Base-by-base conservation (phyloP, 2,888 invertebrate genomes). In the Hyppa rectilinea region DNA sequence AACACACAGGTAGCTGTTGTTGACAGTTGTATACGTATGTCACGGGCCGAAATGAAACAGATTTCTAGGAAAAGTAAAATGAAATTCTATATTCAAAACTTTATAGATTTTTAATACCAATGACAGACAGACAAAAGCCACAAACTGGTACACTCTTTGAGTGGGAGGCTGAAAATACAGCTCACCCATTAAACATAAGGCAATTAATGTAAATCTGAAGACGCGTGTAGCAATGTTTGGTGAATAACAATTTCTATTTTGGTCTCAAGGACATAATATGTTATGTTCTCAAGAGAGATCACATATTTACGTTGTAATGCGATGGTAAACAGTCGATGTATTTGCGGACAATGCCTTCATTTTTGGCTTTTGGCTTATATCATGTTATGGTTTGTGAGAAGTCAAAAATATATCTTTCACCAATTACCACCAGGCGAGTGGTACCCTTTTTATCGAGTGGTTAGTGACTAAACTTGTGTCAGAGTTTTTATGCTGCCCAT, bases 231-330 rank as follows among this genome's bases (percentile, higher is more conserved):
- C 9, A 17, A 36, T 65, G n/a, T 58, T 34, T 45, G 31, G 58
- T 74, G 50, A 38, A 52, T 45, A 66, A 4, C 43, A 38, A 40
- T 26, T 40, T 55, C 31, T 58, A 58, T 66, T 72, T 47, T 45
- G 12, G 26, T 73, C 20, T 70, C 29, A 56, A 52, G 49, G 49
- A 26, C 38, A n/a, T 20, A 12, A 49, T 26, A 14, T 56, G 14
- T 34, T 26, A 12, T 61, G 14, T 23, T n/a, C n/a, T 45, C 29
- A 3, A 40, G 12, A 36, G 40, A 40, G 17, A 62, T 29, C n/a
- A 52, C 20, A 5, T 29, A 17, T 55, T 71, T n/a, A 45, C 17
- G 12, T 20, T 12, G 34, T 55, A 36, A 63, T 36, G 31, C n/a
- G 29, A 61, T 55, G 40, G 23, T 36, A 72, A 55, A 56, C 7